A percentile compares a stretch with the other conserved stretches of the same genome.
Conservation (phyloP, 2,113 vertebrate species). For the Hyaena hyaena region DNA sequence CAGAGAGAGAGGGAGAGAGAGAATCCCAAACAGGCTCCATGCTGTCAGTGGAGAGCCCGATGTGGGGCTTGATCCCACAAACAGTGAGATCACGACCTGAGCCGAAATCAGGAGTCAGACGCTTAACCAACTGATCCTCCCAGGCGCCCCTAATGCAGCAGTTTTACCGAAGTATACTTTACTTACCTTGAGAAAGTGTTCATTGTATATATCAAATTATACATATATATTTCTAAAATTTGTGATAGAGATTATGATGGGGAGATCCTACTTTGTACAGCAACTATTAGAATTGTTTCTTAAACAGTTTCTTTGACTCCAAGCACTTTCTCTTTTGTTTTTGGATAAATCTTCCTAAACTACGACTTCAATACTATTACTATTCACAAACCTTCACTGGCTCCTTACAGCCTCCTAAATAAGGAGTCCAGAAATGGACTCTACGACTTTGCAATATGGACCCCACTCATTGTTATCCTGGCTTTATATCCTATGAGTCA, state of each 20-base stretch:
- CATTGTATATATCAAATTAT: neutral
- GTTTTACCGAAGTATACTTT: neutral
- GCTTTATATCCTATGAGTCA: neutral
- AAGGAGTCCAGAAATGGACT: neutral
- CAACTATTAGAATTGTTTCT: neutral
- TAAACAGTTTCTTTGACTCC: neutral
- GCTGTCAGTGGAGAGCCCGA: no score
- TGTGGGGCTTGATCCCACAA: no score
- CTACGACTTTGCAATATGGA: neutral
- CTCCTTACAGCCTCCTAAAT: neutral
- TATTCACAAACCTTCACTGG: neutral
- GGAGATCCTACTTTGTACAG: neutral
- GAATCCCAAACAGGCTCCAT: no score
- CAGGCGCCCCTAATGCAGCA: neutral
- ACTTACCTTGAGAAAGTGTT: neutral
- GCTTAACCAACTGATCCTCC: no score
- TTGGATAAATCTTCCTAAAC: neutral
- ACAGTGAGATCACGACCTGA: no score
- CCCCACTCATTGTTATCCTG: neutral
- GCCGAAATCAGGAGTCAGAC: no score
- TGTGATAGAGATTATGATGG: neutral
- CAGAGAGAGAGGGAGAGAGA: no score
- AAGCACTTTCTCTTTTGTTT: neutral
- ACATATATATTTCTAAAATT: neutral
- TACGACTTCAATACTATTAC: neutral